Evolutionary conservation across 2,113 vertebrate species (phyloP).

Genomic region (Odobenus rosmarus): DNA sequence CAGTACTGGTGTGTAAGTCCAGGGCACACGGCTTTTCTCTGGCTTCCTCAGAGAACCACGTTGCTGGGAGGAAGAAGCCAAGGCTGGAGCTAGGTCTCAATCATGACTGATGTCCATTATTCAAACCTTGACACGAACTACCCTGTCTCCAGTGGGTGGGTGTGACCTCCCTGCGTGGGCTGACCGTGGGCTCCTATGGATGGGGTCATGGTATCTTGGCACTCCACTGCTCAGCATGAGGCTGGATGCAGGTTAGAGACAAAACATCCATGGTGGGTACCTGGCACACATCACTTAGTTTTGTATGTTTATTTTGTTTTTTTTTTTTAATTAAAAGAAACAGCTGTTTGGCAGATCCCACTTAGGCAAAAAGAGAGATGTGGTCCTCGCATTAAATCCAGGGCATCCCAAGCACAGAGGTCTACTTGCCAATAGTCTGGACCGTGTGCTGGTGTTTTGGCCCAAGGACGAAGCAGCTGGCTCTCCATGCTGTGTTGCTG

Average conservation of each 20-base stretch:
- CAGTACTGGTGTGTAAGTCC: not conserved
- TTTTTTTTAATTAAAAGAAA: constrained; percentile 43
- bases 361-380: not conserved
- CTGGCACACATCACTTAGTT: not conserved
- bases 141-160: not conserved
- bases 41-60: not conserved
- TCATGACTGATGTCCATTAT: not conserved
- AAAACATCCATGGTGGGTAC: not conserved
- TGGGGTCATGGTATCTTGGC: not conserved
- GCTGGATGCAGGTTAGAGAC: not conserved
- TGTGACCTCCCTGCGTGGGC: not conserved
- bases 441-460: constrained; percentile 16
- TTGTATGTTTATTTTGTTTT: not conserved
- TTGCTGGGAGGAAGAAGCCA: not conserved
- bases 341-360: constrained; percentile 49
- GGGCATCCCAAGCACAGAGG: not conserved
- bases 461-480: constrained; percentile 40
- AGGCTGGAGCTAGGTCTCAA: not conserved
- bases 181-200: not conserved
- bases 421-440: constrained; percentile 2
- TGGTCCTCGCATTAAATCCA: not conserved
- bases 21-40: not conserved
- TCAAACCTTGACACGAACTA: not conserved
- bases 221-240: not conserved
- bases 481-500: not conserved